Conservation (phyloP, 2,797 vertebrate genomes). For the Xerus rutilus region DNA sequence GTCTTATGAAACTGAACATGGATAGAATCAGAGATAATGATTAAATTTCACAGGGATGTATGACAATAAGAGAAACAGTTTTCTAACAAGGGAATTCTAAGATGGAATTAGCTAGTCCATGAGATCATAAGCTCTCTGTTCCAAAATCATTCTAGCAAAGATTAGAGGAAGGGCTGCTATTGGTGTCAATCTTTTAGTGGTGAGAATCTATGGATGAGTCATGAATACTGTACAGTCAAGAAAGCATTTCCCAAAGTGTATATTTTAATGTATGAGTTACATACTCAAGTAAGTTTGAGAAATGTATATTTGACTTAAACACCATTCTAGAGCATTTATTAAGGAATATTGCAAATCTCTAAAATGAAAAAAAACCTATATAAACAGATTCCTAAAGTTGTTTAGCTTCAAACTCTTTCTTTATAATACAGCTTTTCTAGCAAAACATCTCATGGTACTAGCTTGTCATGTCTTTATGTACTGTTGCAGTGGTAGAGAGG, state of each 20-base stretch:
- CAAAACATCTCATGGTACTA: not conserved
- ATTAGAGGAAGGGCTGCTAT: not conserved
- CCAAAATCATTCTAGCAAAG: not conserved
- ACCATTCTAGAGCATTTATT: not conserved
- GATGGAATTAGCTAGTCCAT: not conserved
- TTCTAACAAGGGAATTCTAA: not conserved
- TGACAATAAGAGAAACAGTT: not conserved
- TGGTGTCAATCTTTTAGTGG: not conserved
- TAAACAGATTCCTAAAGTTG: not conserved
- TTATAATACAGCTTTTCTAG: not conserved
- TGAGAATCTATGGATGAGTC: not conserved
- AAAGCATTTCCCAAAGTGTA: constrained; percentile 12
- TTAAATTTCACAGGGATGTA: not conserved
- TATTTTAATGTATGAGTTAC: not conserved
- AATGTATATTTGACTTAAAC: constrained; percentile 8
- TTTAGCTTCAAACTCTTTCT: not conserved
- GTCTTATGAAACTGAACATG: not conserved
- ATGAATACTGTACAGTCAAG: not conserved
- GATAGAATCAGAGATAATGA: not conserved
- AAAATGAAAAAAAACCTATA: not conserved
- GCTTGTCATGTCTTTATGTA: not conserved
- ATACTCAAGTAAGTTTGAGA: constrained; percentile 8
- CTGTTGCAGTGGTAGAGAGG: not conserved
- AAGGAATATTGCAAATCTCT: not conserved
- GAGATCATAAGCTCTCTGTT: not conserved